Evolutionary conservation across 1,140 invertebrate species (phyloP), one percentile per base, ranked within the genome.

Genomic region (Ectropis grisescens): DNA sequence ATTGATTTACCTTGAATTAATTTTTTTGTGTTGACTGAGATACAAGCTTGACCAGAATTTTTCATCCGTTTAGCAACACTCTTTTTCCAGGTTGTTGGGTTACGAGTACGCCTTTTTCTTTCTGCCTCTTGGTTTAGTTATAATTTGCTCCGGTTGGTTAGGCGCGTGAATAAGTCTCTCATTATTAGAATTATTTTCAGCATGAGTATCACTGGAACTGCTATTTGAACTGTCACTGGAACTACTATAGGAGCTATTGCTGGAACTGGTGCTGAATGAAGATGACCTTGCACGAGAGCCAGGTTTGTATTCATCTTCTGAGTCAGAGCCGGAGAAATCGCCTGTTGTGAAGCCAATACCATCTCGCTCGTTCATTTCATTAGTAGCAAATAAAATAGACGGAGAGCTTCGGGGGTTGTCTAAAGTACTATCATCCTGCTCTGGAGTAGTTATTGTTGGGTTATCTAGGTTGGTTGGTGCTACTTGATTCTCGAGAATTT

Each of bases 101-200:
- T 30, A 30, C 29, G 29, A 4, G 29, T 30, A 30, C 29, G 14
- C 14, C n/a, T n/a, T n/a, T n/a, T n/a, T n/a, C n/a, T 30, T 30
- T 30, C 13, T 30, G 14, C 29, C 29, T 16, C 29, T 30, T 9
- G 27, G 27, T 29, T 29, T 29, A 29, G 27, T 9, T 29, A 29
- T 29, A 29, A 12, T 10, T 29, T 29, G 27, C 11, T 10, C 27
- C 13, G 27, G 27, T 29, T 29, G 27, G 11, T 29, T 29, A 13
- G 11, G 27, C 11, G 2, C 27, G 27, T 29, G 27, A 29, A 29
- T 12, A 29, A 29, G 27, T 12, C 9, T 29, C 27, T 29, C 27
- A 29, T 9, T 29, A 29, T 29, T 29, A 29, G 27, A 29, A 29
- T 29, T 8, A 29, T 29, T 29, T 29, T 11, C 27, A 3, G 27